Conservation (phyloP, 2,113 vertebrate species). For the Leptodactylus fuscus region DNA sequence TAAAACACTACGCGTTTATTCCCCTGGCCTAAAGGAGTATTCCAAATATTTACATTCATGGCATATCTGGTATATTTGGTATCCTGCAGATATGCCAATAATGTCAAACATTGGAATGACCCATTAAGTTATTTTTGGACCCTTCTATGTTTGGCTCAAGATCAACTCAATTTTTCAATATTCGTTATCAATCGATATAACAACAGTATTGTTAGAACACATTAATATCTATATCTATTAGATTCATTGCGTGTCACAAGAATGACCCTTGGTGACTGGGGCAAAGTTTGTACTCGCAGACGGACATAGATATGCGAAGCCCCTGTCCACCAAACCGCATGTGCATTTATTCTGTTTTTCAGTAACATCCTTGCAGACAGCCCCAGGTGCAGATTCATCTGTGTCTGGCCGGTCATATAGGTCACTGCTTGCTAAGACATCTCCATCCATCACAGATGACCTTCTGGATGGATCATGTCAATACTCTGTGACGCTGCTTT, state of each 20-base stretch:
- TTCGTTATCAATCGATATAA: not conserved
- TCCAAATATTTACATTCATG: too few relatives aligned
- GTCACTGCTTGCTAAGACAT: constrained; percentile 27
- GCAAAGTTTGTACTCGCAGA: not conserved
- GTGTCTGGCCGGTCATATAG: constrained; percentile 15
- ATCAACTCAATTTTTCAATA: not conserved
- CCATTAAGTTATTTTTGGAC: not conserved
- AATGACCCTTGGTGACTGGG: not conserved
- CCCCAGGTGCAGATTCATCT: constrained; percentile 20
- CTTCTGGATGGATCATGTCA: constrained; percentile 19
- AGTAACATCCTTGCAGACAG: not conserved
- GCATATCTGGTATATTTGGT: too few relatives aligned
- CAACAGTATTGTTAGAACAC: not conserved
- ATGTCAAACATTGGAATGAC: not conserved
- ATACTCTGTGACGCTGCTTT: constrained; percentile 1
- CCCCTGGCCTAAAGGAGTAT: too few relatives aligned
- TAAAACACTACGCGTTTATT: too few relatives aligned
- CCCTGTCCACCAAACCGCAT: not conserved
- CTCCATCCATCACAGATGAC: constrained; percentile 20
- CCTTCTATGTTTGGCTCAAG: not conserved
- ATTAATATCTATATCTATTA: too few relatives aligned
- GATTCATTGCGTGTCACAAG: too few relatives aligned
- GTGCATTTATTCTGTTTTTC: not conserved
- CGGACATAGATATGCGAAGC: not conserved
- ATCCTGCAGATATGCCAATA: not conserved